Evolutionary conservation across 2,113 vertebrate genomes (phyloP), one percentile per base, ranked within the genome.

Genomic region (Labeo catla): DNA sequence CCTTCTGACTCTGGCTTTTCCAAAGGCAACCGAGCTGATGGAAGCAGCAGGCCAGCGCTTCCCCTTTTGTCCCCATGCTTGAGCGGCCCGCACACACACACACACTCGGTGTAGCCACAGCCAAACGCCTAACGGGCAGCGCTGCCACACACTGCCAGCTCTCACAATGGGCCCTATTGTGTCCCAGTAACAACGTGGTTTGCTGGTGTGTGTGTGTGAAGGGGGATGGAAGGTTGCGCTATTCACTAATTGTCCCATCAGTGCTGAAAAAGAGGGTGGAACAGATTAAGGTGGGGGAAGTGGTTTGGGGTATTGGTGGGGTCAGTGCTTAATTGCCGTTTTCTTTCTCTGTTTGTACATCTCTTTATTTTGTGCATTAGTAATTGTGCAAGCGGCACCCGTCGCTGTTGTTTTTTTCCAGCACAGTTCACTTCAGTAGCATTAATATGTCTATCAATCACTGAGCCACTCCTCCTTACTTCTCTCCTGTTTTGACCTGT

Each of bases 111-210:
- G 66, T 61, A 86, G 83, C 85, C 90, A 88, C 90, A 92, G 93
- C 94, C 94, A 95, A 95, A 93, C 89, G 85, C 92, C 93, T 91
- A 89, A 88, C 90, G 89, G 93, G 92, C 91, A 92, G 91, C 85
- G 84, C 86, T 91, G 88, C 90, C 91, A 88, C 88, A 93, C 93
- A 94, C 93, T 95, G 96, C 95, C 96, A 96, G 93, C 92, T 93
- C 95, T 94, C 95, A 98, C 97, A 99, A 97, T 97, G 88, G 94
- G 94, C 93, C 91, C 95, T 91, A 97, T 98, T 98, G 97, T 96
- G 87, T 93, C 95, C 95, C 91, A 91, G 93, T 96, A 92, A 95
- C 95, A 95, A 94, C 95, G 91, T 92, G 95, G 95, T 95, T 96
- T 96, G 96, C 96, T 95, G 89, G 95, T 63, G 50, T 78, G 74